These are phyloP conservation scores for Tryphoninae sp. DNA, from an alignment of 2,888 invertebrate genomes.

Conservation along the genomic window DNA sequence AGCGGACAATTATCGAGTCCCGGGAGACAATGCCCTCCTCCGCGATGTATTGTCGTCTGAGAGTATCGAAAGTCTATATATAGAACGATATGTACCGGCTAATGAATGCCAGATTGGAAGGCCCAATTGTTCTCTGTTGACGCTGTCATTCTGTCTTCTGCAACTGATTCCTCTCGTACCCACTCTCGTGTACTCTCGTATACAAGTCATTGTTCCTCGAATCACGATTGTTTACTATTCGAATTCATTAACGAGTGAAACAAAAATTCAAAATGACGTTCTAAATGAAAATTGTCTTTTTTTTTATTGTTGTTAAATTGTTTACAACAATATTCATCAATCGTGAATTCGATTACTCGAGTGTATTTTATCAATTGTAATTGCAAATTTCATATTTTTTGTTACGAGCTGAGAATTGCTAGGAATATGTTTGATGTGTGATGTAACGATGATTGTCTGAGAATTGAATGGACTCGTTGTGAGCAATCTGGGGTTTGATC, in stretches of 20 bases:
- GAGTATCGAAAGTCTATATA: conserved; percentile 65
- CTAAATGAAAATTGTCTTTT: too few relatives aligned
- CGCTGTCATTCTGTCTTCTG: conserved; percentile 39
- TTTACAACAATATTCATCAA: too few relatives aligned
- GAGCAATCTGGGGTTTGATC: too few relatives aligned
- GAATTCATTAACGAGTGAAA: not conserved
- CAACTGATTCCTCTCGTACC: conserved; percentile 13
- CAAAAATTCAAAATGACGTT: too few relatives aligned
- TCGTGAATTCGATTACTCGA: too few relatives aligned
- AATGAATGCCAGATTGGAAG: conserved; percentile 53
- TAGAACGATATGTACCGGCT: conserved; percentile 27
- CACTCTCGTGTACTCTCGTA: not conserved
- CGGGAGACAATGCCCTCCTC: conserved; percentile 65
- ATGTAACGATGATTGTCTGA: too few relatives aligned
- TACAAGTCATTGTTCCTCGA: not conserved
- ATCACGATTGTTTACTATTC: not conserved
- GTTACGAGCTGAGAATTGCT: too few relatives aligned
- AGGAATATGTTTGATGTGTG: too few relatives aligned
- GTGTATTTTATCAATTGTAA: too few relatives aligned
- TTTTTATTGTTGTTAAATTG: too few relatives aligned
- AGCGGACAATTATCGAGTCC: conserved; percentile 66
- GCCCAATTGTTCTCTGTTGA: conserved; percentile 48
- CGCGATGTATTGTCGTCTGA: conserved; percentile 65
- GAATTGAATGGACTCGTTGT: too few relatives aligned
- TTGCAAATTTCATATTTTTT: too few relatives aligned